phyloP scores from a whole-genome alignment of 2,113 vertebrate species.

The Anguilla rostrata region DNA sequence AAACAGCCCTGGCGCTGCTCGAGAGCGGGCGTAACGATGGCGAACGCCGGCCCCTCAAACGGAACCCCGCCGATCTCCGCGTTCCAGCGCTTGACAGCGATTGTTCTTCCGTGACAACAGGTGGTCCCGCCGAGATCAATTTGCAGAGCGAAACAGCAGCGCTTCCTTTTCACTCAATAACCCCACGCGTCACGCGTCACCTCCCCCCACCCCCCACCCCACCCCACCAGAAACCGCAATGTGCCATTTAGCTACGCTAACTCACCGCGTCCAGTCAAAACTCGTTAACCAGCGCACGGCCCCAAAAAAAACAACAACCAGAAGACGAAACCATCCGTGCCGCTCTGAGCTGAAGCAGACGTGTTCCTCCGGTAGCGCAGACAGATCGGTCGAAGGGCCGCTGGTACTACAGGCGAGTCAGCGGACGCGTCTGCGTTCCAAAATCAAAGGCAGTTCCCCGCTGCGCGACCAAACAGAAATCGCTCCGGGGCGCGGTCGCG shows the following conservation, averaged over 20 bases:
- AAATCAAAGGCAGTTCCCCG: neutral
- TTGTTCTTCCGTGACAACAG: neutral
- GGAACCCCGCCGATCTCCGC: neutral
- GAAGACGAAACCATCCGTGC: neutral
- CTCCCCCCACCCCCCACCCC: neutral
- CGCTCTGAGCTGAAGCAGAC: neutral
- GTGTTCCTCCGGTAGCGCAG: neutral
- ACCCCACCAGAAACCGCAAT: neutral
- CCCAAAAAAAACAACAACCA: neutral
- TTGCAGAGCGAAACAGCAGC: neutral
- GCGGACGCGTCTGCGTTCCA: neutral
- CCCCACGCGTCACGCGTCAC: neutral
- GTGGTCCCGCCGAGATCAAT: neutral
- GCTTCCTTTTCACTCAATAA: neutral
- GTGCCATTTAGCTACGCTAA: conserved; percentile 2
- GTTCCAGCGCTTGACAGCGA: neutral
- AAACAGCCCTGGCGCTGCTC: neutral
- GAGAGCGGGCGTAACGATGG: neutral
- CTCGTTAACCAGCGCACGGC: neutral
- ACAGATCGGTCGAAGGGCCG: neutral
- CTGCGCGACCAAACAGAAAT: neutral
- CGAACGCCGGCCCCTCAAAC: neutral
- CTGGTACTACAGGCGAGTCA: neutral
- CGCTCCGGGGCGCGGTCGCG: too few relatives aligned
- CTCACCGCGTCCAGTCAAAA: neutral